Percentiles rank a stretch among this genome's conserved stretches.
Evolutionary conservation across 2,888 invertebrate genomes (phyloP).

Genomic region (Temnothorax unifasciatus): DNA sequence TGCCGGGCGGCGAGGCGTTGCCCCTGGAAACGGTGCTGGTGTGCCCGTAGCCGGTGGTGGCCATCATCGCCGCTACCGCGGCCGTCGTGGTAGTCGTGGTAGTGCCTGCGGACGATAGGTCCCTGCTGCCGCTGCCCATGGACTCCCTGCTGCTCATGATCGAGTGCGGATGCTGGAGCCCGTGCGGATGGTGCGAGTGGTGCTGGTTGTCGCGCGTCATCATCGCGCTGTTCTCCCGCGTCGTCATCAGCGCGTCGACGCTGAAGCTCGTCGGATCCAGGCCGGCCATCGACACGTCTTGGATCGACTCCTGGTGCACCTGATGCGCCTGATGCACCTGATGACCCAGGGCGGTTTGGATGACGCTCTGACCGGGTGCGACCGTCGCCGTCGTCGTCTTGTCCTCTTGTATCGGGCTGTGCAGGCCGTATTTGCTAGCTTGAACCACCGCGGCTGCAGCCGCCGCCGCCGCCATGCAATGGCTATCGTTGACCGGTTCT

Average conservation of each 20-base stretch:
- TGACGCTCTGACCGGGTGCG: constrained; percentile 78
- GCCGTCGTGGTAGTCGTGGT: constrained; percentile 81
- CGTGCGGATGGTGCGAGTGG: constrained; percentile 74
- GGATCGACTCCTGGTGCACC: constrained; percentile 80
- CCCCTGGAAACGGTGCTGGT: constrained; percentile 80
- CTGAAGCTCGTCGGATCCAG: constrained; percentile 87
- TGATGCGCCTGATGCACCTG: constrained; percentile 80
- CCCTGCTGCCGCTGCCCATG: constrained; percentile 72
- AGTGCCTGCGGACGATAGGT: constrained; percentile 66
- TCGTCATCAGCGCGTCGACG: constrained; percentile 89
- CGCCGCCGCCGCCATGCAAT: constrained; percentile 85
- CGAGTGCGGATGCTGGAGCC: constrained; percentile 79
- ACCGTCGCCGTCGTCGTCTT: constrained; percentile 66
- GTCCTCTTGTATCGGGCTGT: constrained; percentile 86
- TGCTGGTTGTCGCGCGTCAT: constrained; percentile 75
- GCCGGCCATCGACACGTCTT: constrained; percentile 83
- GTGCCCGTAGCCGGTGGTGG: constrained; percentile 82
- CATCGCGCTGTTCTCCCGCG: constrained; percentile 80
- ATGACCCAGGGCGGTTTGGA: constrained; percentile 81
- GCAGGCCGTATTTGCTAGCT: constrained; percentile 75
- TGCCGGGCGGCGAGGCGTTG: constrained; percentile 81
- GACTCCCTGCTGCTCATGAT: constrained; percentile 79
- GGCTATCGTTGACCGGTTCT: constrained; percentile 90
- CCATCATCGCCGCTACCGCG: constrained; percentile 84
- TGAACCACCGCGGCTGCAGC: constrained; percentile 76